Evolutionary conservation across 2,888 invertebrate species (phyloP).

Genomic region (Ceratothoa steindachneri): DNA sequence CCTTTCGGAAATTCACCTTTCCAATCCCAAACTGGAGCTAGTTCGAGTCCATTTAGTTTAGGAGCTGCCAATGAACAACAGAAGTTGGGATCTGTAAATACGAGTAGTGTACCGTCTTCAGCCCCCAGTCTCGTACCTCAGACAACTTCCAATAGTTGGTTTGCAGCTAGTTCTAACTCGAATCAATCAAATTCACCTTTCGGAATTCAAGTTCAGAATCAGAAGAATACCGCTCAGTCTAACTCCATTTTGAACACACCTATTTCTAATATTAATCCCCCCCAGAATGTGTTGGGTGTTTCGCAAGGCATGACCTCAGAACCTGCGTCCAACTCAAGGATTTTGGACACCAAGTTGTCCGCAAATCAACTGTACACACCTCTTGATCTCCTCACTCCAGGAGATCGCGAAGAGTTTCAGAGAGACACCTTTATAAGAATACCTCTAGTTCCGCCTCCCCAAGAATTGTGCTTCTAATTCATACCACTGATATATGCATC

Average conservation of each 20-base stretch:
- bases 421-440: slow-evolving; percentile 2
- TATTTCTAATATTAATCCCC: not conserved
- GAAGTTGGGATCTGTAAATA: not conserved
- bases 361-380: not conserved
- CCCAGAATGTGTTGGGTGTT: not conserved
- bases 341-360: not conserved
- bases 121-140: not conserved
- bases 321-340: not conserved
- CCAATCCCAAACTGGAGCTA: not conserved
- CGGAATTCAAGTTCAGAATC: not conserved
- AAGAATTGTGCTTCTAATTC: not conserved
- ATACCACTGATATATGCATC: no score
- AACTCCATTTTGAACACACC: no score
- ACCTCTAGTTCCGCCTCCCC: slow-evolving; percentile 8
- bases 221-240: no score
- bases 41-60: not conserved
- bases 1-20: not conserved
- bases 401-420: not conserved
- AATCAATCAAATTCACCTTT: not conserved
- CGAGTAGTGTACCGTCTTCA: not conserved
- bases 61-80: not conserved
- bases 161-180: not conserved
- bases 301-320: not conserved
- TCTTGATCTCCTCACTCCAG: not conserved
- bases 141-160: not conserved